These are phyloP conservation scores for Plutomurus gul DNA, from an alignment of 1,140 invertebrate genomes.

Conservation along the genomic window DNA sequence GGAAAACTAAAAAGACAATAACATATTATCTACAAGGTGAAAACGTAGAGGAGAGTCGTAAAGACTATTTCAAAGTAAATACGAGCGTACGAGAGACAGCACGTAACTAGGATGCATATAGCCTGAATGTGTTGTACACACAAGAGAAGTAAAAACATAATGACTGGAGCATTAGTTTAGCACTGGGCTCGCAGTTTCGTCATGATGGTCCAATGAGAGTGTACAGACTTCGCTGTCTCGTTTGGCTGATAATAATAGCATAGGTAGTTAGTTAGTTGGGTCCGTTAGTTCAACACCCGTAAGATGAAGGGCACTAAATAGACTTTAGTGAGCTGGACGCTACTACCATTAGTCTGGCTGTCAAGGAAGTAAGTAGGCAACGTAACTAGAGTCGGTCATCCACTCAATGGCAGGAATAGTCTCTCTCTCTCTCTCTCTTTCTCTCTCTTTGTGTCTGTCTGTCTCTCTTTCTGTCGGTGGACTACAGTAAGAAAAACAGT, in stretches of 20 bases:
- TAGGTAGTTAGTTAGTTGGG: neutral
- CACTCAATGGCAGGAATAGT: neutral
- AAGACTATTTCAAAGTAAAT: neutral
- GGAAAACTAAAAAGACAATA: neutral
- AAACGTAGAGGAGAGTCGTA: neutral
- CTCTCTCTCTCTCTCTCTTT: no score
- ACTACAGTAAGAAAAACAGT: no score
- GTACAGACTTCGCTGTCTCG: neutral
- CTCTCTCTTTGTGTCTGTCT: no score
- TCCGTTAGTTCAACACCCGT: neutral
- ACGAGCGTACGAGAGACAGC: neutral
- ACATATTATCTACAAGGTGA: neutral
- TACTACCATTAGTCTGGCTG: slow-evolving; percentile 5
- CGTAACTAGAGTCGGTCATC: neutral
- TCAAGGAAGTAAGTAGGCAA: slow-evolving; percentile 22
- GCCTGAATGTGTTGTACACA: no score
- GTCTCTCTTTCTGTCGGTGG: no score
- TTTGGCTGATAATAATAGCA: slow-evolving; percentile 1
- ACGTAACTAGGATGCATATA: no score
- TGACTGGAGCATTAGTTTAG: no score
- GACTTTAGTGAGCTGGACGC: neutral
- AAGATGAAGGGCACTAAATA: slow-evolving; percentile 6
- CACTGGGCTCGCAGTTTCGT: no score
- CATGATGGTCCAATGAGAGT: no score
- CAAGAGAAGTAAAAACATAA: no score